These are phyloP conservation scores for Drosophila sechellia DNA, from an alignment of 1,140 invertebrate species.

Conservation along the genomic window DNA sequence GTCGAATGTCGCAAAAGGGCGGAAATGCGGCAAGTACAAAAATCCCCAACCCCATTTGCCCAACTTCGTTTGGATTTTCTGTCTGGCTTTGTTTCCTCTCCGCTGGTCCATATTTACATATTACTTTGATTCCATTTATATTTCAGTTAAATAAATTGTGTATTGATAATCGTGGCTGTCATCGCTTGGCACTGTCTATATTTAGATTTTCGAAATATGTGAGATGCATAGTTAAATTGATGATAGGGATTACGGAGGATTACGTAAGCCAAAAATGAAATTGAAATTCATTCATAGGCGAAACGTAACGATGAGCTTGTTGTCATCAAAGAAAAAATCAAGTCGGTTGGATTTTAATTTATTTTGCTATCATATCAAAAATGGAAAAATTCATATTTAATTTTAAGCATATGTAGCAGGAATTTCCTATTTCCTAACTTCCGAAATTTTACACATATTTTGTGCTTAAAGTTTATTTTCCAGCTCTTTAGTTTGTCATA, in stretches of 20 bases:
- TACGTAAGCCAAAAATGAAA: neutral
- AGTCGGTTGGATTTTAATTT: no score
- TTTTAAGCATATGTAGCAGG: no score
- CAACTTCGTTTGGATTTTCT: constrained; percentile 20
- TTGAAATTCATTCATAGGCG: neutral
- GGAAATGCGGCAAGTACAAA: constrained; percentile 76
- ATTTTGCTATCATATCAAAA: no score
- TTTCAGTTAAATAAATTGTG: constrained; percentile 46
- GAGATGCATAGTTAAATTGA: constrained; percentile 21
- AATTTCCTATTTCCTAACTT: no score
- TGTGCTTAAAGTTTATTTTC: no score
- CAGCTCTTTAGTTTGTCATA: no score
- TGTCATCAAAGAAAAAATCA: no score
- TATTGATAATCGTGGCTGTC: constrained; percentile 30
- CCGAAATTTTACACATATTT: no score
- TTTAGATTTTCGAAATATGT: constrained; percentile 33
- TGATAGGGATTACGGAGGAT: constrained; percentile 1
- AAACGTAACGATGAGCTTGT: neutral
- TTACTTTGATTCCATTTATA: constrained; percentile 71
- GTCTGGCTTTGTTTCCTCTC: constrained; percentile 27
- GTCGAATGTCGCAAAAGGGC: constrained; percentile 42
- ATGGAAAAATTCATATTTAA: no score
- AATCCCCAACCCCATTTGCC: constrained; percentile 43
- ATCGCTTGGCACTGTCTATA: constrained; percentile 20
- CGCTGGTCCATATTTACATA: constrained; percentile 55